Evolutionary conservation across 1,140 invertebrate species (phyloP).

Genomic region (Drosophila eugracilis): DNA sequence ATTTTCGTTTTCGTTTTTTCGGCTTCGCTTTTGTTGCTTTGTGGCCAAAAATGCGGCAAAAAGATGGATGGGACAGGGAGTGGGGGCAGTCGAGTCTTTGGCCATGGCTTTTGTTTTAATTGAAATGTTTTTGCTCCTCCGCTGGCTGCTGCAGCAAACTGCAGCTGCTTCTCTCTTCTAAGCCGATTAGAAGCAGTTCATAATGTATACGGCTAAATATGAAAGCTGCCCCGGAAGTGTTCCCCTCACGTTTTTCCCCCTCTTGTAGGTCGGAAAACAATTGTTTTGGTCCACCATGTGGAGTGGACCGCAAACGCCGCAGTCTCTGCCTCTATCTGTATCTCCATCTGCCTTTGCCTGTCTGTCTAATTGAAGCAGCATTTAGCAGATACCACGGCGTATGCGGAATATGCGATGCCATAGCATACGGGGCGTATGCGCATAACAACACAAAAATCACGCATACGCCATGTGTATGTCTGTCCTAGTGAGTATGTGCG

Average conservation of each 20-base stretch:
- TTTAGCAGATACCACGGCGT: conserved; percentile 38
- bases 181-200: conserved; percentile 77
- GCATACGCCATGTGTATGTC: conserved; percentile 38
- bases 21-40: conserved; percentile 35
- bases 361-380: conserved; percentile 66
- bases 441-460: conserved; percentile 53
- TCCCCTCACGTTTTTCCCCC: conserved; percentile 1
- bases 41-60: conserved; percentile 53
- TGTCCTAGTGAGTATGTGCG: background rate
- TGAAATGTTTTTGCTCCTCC: conserved; percentile 72
- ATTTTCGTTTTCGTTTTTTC: conserved; percentile 29
- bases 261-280: conserved; percentile 44
- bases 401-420: conserved; percentile 10
- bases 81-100: conserved; percentile 33
- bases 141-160: conserved; percentile 17
- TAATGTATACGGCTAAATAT: conserved; percentile 74
- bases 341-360: conserved; percentile 25
- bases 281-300: conserved; percentile 46
- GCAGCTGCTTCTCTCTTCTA: conserved; percentile 51
- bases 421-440: conserved; percentile 13
- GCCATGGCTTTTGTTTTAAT: conserved; percentile 74
- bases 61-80: background rate
- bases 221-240: conserved; percentile 47
- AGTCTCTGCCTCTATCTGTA: conserved; percentile 3
- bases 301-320: conserved; percentile 46